Percentiles rank a stretch among this genome's conserved stretches.
Conservation (phyloP, 2,113 vertebrate genomes). For the Globicephala melas region DNA sequence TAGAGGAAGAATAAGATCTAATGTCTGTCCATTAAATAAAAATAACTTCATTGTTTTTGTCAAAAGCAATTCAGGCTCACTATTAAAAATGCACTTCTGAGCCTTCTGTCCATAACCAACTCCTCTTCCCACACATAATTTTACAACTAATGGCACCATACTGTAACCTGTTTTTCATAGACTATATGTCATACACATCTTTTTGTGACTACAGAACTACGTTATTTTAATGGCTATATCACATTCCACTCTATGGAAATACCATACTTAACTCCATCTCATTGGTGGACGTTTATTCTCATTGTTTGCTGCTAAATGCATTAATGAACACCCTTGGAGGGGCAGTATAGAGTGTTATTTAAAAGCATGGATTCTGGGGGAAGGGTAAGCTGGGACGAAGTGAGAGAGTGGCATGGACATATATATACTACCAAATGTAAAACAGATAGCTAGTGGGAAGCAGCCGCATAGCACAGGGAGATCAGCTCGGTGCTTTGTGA, state of each 20-base stretch:
- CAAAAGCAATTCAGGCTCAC: background rate
- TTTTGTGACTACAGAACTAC: background rate
- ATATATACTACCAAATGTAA: too few relatives aligned
- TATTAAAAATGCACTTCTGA: background rate
- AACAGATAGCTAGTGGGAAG: too few relatives aligned
- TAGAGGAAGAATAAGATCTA: background rate
- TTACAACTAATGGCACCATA: background rate
- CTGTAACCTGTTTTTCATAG: background rate
- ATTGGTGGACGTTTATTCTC: background rate
- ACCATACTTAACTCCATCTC: background rate
- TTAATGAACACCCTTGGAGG: background rate
- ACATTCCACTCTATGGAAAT: background rate
- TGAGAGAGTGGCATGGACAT: too few relatives aligned
- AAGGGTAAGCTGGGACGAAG: too few relatives aligned
- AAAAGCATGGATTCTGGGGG: background rate
- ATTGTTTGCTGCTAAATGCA: background rate
- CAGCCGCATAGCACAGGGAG: too few relatives aligned
- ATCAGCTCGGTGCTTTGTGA: too few relatives aligned
- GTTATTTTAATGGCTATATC: background rate
- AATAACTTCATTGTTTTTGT: background rate
- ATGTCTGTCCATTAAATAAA: background rate
- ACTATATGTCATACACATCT: background rate
- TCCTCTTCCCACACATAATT: background rate
- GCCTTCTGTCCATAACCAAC: background rate
- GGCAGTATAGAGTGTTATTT: background rate